Evolutionary conservation across 2,888 invertebrate species (phyloP), one percentile per base, ranked within the genome.

Genomic region (Ephialtes manifestator): DNA sequence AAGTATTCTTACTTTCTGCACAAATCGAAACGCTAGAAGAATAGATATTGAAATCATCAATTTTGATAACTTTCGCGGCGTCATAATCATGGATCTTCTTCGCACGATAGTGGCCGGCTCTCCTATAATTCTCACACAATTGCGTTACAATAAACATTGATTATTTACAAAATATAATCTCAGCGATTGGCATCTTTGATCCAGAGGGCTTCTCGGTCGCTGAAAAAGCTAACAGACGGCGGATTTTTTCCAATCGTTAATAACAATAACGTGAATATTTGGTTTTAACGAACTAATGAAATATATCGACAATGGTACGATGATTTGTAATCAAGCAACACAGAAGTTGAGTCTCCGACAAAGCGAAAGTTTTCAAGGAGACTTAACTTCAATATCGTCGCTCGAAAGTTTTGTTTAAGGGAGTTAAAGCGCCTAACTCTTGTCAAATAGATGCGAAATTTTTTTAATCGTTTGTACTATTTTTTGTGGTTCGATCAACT

Each of bases 11-110:
- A 92, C 92, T 93, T 94, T 93, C 94, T 93, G 94, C 94, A 93
- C 93, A 93, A 93, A 93, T 90, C 88, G 91, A 93, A 94, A 90
- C 93, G 90, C 91, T 91, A 90, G 90, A 89, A 89, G 90, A 90
- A 90, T 89, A 89, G 90, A 91, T 90, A 87, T 91, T 89, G 89
- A 85, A 89, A 89, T 89, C 87, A 65, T 39, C 53, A 83, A 85
- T 80, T 68, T 51, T 78, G 51, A 83, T 70, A 55, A 51, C 4
- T 60, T 63, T 63, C 39, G 63, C 7, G 31, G 39, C 28, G 5
- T 48, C 46, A 74, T 60, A 31, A 75, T 75, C 71, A 51, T 82
- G 74, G 82, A 85, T 79, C 79, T 85, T 72, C 82, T 60, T 75
- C 70, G 79, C 81, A 77, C 85, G 75, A 85, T 79, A 72, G 63